A percentile compares a stretch with the other conserved stretches of the same genome.
phyloP scores from a whole-genome alignment of 2,888 invertebrate species.

The Deilephila porcellus region DNA sequence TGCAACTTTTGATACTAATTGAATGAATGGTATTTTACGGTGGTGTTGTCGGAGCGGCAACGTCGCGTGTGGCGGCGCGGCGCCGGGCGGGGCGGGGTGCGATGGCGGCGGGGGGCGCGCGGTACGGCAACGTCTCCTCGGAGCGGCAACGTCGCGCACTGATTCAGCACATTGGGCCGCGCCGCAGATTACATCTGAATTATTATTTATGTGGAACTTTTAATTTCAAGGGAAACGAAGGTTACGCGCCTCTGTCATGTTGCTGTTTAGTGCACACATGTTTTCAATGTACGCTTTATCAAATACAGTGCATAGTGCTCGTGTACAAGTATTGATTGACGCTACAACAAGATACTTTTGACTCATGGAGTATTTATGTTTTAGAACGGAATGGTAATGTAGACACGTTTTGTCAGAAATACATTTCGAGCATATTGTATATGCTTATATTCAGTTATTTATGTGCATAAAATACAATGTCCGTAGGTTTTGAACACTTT shows the following conservation, averaged over 20 bases:
- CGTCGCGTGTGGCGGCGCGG: slow-evolving; percentile 76
- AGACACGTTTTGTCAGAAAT: too few species aligned
- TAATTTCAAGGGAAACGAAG: slow-evolving; percentile 49
- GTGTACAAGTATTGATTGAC: too few species aligned
- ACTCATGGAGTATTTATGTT: too few species aligned
- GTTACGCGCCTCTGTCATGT: slow-evolving; percentile 33
- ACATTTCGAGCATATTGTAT: too few species aligned
- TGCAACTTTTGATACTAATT: slow-evolving; percentile 65
- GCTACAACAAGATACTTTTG: too few species aligned
- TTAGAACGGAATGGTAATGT: too few species aligned
- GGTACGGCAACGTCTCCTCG: slow-evolving; percentile 63
- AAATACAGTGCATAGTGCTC: background rate
- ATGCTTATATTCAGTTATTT: too few species aligned
- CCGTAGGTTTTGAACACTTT: too few species aligned
- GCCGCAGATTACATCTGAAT: slow-evolving; percentile 30
- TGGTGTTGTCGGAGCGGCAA: slow-evolving; percentile 64
- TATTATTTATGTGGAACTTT: slow-evolving; percentile 43
- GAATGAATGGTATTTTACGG: slow-evolving; percentile 79
- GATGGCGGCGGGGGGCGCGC: slow-evolving; percentile 59
- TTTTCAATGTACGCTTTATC: background rate
- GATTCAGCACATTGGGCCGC: slow-evolving; percentile 70
- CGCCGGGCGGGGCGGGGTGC: slow-evolving; percentile 64
- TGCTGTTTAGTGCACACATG: slow-evolving; percentile 9
- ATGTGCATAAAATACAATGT: too few species aligned
- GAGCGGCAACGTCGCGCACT: slow-evolving; percentile 75